These are phyloP conservation scores for Philaethria dido DNA, from an alignment of 2,888 invertebrate genomes.

Conservation along the genomic window DNA sequence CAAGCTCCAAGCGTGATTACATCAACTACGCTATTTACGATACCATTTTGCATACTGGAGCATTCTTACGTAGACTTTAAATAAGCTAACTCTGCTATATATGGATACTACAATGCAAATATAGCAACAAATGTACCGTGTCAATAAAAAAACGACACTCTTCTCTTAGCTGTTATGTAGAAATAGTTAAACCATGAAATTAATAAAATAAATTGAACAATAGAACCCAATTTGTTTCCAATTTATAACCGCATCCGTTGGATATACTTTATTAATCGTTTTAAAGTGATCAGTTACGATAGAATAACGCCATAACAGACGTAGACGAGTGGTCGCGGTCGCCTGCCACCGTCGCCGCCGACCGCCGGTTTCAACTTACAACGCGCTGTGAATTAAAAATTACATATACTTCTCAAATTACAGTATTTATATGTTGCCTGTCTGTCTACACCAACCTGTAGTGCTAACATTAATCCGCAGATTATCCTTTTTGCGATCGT, in stretches of 20 bases:
- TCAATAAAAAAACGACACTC: neutral
- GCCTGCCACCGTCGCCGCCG: slow-evolving; percentile 52
- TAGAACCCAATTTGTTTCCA: neutral
- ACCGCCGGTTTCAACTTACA: slow-evolving; percentile 59
- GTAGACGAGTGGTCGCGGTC: slow-evolving; percentile 60
- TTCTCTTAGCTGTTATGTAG: too few species aligned
- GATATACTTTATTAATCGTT: slow-evolving; percentile 5
- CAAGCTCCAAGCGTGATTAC: slow-evolving; percentile 36
- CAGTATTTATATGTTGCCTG: slow-evolving; percentile 35
- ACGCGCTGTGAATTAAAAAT: slow-evolving; percentile 63
- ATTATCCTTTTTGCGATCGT: slow-evolving; percentile 27
- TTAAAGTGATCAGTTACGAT: slow-evolving; percentile 22
- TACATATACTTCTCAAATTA: slow-evolving; percentile 36
- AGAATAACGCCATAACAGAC: slow-evolving; percentile 37
- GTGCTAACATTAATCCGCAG: slow-evolving; percentile 19
- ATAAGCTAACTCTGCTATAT: slow-evolving; percentile 25
- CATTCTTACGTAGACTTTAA: slow-evolving; percentile 33
- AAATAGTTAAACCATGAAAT: neutral
- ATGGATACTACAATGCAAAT: slow-evolving; percentile 7
- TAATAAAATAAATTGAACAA: too few species aligned
- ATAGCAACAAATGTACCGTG: slow-evolving; percentile 10
- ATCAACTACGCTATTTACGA: slow-evolving; percentile 40
- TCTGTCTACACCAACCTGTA: slow-evolving; percentile 33
- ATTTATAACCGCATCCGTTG: neutral
- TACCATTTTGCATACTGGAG: slow-evolving; percentile 37